Base-by-base conservation (phyloP, 2,797 vertebrate species). In the Bufotes viridis region DNA sequence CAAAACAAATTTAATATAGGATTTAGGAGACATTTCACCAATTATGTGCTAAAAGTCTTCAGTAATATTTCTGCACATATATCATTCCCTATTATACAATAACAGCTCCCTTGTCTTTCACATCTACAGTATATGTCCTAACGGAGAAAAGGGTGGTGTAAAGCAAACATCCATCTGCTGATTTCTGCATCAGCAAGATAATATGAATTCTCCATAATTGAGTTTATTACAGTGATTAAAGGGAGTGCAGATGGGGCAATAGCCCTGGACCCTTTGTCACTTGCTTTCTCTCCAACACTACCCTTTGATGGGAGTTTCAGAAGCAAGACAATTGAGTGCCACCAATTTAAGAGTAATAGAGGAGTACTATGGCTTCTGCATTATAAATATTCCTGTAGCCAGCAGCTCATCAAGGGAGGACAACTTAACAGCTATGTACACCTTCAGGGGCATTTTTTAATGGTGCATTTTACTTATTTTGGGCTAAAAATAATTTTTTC, bases 1-100 rank as follows among this genome's bases (percentile, higher is more conserved):
- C 42, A 22, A 22, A 7, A 15, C 18, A 34, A 34, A 12, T 57
- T 70, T 34, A 10, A 70, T 20, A n/a, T 67, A 80, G 4, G 7
- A 79, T 63, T 67, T 82, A 65, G 58, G 53, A 76, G n/a, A 76
- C 22, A n/a, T n/a, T n/a, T 18, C 34, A 51, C 26, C 26, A 74
- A 74, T 49, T 2, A 12, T 49, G 34, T 51, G 18, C 51, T n/a
- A 53, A 75, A n/a, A 8, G 29, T 0, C 42, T 42, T 5, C 42
- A 42, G 42, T 42, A 42, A 6, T 42, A 42, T 3, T 34, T 34
- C 29, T 34, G 29, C 2, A 34, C 29, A 34, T 34, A 34, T 34
- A 34, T 34, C 3, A 34, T 34, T 34, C 29, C 29, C 29, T 34
- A 34, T 34, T 34, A 34, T 34, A 34, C 42, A 6, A 42, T 42